Evolutionary conservation across 2,797 vertebrate genomes (phyloP).

Genomic region (Eospalax fontanierii): DNA sequence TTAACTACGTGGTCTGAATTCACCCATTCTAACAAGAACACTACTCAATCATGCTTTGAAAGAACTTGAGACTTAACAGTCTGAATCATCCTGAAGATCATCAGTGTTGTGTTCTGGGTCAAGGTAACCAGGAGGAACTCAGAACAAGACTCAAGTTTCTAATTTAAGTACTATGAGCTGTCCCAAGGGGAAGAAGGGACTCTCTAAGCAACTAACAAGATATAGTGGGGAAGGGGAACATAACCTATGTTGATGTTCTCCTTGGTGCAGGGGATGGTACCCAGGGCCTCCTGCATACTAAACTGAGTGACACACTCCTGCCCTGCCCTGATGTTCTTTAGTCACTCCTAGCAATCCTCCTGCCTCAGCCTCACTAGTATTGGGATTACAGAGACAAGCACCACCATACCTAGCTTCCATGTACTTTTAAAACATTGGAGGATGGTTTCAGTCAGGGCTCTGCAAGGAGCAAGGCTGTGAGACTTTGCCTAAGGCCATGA

Average conservation of each 20-base stretch:
- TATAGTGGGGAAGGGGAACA: accelerated
- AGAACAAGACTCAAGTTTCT: constrained; percentile 20
- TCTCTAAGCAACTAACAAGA: not conserved
- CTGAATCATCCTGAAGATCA: not conserved
- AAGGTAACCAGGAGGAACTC: constrained; percentile 22
- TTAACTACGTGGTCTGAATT: constrained; percentile 36
- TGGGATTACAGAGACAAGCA: not conserved
- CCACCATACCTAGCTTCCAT: not conserved
- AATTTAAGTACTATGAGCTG: constrained; percentile 12
- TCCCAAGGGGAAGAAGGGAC: not conserved
- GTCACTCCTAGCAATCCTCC: not conserved
- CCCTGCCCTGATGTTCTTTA: not conserved
- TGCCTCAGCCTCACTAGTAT: not conserved
- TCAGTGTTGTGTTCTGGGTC: not conserved
- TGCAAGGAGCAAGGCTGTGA: not conserved
- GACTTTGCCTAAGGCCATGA: not conserved
- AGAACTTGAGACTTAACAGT: not conserved
- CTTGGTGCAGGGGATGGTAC: not conserved
- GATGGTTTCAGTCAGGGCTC: not conserved
- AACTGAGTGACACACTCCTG: not conserved
- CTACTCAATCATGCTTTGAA: not conserved
- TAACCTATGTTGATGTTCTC: not conserved
- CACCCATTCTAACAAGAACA: constrained; percentile 20
- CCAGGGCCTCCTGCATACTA: not conserved
- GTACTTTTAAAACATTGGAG: not conserved